Base-by-base conservation (phyloP, 1,140 invertebrate genomes). In the Heterodera schachtii region DNA sequence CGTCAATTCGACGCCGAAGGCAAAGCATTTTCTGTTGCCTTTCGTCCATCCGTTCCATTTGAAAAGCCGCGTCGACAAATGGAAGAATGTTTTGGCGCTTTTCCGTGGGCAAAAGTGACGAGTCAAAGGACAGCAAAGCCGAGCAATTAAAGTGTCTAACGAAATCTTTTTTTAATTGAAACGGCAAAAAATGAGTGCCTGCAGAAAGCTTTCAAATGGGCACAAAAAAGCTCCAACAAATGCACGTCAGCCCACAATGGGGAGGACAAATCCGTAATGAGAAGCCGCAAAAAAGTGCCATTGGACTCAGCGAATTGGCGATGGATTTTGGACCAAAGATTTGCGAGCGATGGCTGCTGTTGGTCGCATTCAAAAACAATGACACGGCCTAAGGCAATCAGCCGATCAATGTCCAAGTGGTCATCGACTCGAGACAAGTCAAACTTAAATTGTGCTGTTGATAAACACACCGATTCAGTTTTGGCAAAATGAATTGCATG, bases 11-110 rank as follows among this genome's bases (percentile, higher is more conserved):
- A 19, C 44, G 69, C 5, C 69, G 69, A 71, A 71, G 69, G 16
- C 44, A 46, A 71, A 71, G 69, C 69, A 41, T 46, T n/a, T 71
- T 71, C 19, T 71, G 69, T 46, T 71, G 31, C 31, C 19, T 71
- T 46, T 71, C 69, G 69, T 71, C 69, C 69, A 71, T 71, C 19
- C 69, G 13, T 71, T 71, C 44, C 41, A 71, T 41, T 71, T 71
- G 31, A 46, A 71, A 71, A 19, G 44, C 21, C 44, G 21, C 69
- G 44, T 71, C 69, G 43, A 46, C 31, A 71, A 43, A 71, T 64
- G 13, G 57, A 19, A 64, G 57, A 64, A 64, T 64, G 19, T 64
- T 64, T 19, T 64, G 57, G 16, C 57, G 44, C 31, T 71, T 11
- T 46, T 13, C n/a, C 41, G 3, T 41, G 4, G 69, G 6, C 43